phyloP scores from a whole-genome alignment of 2,888 invertebrate species.

The Maniola hyperantus region DNA sequence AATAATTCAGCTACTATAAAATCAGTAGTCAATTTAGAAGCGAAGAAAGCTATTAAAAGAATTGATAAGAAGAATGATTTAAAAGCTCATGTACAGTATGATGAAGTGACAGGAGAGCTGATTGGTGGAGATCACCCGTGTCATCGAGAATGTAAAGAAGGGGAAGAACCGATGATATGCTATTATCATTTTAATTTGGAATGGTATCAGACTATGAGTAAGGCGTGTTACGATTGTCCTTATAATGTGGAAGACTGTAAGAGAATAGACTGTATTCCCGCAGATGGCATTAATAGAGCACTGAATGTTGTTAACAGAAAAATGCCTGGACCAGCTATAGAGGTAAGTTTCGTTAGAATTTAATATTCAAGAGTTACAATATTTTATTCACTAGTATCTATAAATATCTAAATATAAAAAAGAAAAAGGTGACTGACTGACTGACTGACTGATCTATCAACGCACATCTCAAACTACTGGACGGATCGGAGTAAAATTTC shows the following conservation, averaged over 20 bases:
- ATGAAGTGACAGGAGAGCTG: slow-evolving; percentile 72
- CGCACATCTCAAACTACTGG: too few relatives aligned
- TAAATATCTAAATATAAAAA: background rate
- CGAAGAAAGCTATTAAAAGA: slow-evolving; percentile 43
- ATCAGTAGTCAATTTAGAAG: slow-evolving; percentile 44
- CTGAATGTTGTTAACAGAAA: slow-evolving; percentile 91
- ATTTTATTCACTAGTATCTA: background rate
- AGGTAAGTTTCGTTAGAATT: slow-evolving; percentile 76
- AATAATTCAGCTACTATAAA: slow-evolving; percentile 43
- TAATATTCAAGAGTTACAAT: background rate
- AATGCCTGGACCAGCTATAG: slow-evolving; percentile 93
- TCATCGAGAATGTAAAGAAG: slow-evolving; percentile 84
- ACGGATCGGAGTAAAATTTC: too few relatives aligned
- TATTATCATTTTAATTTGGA: slow-evolving; percentile 89
- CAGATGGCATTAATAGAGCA: slow-evolving; percentile 90
- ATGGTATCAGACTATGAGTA: slow-evolving; percentile 93
- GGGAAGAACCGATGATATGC: slow-evolving; percentile 85
- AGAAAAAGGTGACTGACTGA: too few relatives aligned
- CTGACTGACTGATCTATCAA: too few relatives aligned
- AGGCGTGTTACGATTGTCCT: slow-evolving; percentile 94
- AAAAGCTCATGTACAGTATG: slow-evolving; percentile 65
- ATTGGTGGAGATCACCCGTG: slow-evolving; percentile 82
- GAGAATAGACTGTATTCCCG: slow-evolving; percentile 90
- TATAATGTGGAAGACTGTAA: slow-evolving; percentile 88
- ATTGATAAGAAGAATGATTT: slow-evolving; percentile 56